These are phyloP conservation scores for Chloroclystis v-ata DNA, from an alignment of 2,888 invertebrate genomes.

Conservation along the genomic window DNA sequence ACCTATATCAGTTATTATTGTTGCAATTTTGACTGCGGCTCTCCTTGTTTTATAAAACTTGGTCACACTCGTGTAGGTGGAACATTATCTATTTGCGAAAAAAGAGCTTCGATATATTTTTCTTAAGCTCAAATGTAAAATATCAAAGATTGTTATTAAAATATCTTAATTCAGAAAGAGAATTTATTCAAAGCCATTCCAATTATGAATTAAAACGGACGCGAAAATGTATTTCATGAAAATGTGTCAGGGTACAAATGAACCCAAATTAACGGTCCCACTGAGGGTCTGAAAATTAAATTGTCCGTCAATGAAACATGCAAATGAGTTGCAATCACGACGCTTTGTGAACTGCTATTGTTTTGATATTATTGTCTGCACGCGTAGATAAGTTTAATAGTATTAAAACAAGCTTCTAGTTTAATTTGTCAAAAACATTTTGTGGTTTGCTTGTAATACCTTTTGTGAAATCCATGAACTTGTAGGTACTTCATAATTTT, in stretches of 20 bases:
- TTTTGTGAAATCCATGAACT: too few relatives aligned
- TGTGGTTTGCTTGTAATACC: too few relatives aligned
- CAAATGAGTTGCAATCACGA: conserved; percentile 69
- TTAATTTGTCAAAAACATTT: too few relatives aligned
- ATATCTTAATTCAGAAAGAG: conserved; percentile 14
- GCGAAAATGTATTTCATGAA: conserved; percentile 34
- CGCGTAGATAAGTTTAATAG: conserved; percentile 4
- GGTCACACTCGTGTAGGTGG: too few relatives aligned
- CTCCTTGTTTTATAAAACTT: too few relatives aligned
- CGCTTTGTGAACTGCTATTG: conserved; percentile 57
- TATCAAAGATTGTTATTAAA: conserved; percentile 1
- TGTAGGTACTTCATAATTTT: too few relatives aligned
- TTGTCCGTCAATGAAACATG: conserved; percentile 70
- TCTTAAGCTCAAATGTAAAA: too few relatives aligned
- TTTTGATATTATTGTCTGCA: conserved; percentile 38
- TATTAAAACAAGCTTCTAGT: too few relatives aligned
- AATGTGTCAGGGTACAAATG: conserved; percentile 43
- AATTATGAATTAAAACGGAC: conserved; percentile 40
- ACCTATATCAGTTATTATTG: too few relatives aligned
- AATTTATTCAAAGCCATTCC: conserved; percentile 25
- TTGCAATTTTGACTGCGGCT: too few relatives aligned
- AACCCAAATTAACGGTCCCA: conserved; percentile 48
- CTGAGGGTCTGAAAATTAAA: conserved; percentile 57
- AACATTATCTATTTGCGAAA: too few relatives aligned
- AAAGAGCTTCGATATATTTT: too few relatives aligned